These are phyloP conservation scores for Vidua chalybeata DNA, from an alignment of 2,113 vertebrate genomes.

Conservation along the genomic window DNA sequence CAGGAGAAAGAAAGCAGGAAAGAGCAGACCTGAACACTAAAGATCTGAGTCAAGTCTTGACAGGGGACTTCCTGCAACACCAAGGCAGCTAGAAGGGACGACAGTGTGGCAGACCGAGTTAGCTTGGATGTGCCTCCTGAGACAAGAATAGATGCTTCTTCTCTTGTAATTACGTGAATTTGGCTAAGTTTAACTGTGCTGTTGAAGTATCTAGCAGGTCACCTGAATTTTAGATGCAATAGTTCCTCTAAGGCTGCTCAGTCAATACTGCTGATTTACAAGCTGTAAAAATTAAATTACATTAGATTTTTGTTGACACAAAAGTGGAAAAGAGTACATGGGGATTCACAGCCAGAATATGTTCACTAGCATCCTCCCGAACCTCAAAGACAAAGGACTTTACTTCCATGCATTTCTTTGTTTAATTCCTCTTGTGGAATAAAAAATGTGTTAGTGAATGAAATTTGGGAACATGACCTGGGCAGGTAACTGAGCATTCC, in stretches of 20 bases:
- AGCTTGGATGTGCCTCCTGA: not conserved
- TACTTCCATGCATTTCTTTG: not conserved
- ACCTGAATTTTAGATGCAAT: not conserved
- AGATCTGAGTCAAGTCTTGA: not conserved
- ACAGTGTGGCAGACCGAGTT: not conserved
- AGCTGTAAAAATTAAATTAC: not conserved
- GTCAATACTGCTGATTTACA: not conserved
- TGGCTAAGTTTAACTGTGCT: not conserved
- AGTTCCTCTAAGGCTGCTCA: not conserved
- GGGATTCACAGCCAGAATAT: not conserved
- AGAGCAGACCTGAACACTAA: not conserved
- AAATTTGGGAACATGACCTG: not conserved
- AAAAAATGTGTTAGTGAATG: not conserved
- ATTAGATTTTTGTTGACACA: not conserved
- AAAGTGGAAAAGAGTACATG: not conserved
- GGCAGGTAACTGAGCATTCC: not conserved
- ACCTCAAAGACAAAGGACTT: not conserved
- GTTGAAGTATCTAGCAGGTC: not conserved
- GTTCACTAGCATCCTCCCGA: not conserved
- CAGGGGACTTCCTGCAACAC: not conserved
- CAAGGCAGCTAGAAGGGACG: not conserved
- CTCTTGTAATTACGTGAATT: not conserved
- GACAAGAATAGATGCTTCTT: not conserved
- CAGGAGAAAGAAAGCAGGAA: not conserved
- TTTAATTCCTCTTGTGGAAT: not conserved